Base-by-base conservation (phyloP, 2,113 vertebrate species). In the Agapornis roseicollis region DNA sequence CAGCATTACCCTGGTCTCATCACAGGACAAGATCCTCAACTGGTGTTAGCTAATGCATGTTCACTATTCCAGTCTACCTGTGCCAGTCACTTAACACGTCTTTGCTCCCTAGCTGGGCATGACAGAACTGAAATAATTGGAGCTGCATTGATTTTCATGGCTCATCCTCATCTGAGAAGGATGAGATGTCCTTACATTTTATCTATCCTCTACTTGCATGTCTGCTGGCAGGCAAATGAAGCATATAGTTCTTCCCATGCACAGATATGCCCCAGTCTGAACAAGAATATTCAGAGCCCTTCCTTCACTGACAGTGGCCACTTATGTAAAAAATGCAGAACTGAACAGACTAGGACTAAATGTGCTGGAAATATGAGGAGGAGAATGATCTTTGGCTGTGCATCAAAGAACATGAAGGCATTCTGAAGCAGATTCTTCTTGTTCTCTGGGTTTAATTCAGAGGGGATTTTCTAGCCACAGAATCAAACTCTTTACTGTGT, bases 351-450 rank as follows among this genome's bases (percentile, higher is more conserved):
- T 85, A 89, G 1, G 9, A 95, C 78, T 88, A 93, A 94, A 94
- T 89, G 71, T 96, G 82, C 85, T 94, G 78, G 63, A 91, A 93
- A 83, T 83, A 85, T 66, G 84, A 93, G 94, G 78, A 80, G 41
- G 17, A 88, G 92, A 95, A 92, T 85, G 74, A 89, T 93, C 82
- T 90, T 93, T 96, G 96, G 89, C 89, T 89, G 80, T 77, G 76
- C 81, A 89, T 96, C 88, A 94, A 95, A 96, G 80, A 74, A 33
- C 35, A 58, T 90, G 90, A 88, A 94, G 73, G 81, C 73, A 83
- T 93, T 93, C 58, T 89, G 88, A 92, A 90, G 80, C 80, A 97
- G 90, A 95, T 94, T 95, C 74, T n/a, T 91, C 65, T 94, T 83
- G 71, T 28, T 91, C 53, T 90, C 80, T 89, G 82, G 7, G 44